Conservation (phyloP, 1,140 invertebrate species). For the Drosophila burlai region DNA sequence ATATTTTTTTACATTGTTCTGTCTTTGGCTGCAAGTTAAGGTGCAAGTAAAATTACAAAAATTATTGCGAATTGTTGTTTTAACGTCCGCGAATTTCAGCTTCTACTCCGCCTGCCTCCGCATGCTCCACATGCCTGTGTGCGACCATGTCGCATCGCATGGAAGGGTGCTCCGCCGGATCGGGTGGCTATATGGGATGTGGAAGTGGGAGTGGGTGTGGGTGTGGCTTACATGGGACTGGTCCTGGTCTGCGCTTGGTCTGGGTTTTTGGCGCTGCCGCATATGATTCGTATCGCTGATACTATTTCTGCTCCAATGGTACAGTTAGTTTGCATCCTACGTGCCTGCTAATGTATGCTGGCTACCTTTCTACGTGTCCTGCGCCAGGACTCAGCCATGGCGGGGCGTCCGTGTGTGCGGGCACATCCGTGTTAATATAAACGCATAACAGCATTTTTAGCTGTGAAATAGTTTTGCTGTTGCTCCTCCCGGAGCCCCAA, state of each 20-base stretch:
- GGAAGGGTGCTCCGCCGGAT: conserved; percentile 14
- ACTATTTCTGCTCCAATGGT: conserved; percentile 75
- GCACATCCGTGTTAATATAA: conserved; percentile 76
- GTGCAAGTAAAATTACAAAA: not conserved
- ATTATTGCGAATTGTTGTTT: too few species aligned
- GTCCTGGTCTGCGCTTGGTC: conserved; percentile 32
- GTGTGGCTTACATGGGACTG: not conserved
- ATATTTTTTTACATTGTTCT: not conserved
- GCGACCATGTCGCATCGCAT: conserved; percentile 21
- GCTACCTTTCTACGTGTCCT: conserved; percentile 44
- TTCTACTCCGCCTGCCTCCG: conserved; percentile 15
- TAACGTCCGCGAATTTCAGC: not conserved
- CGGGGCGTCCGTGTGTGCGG: conserved; percentile 14
- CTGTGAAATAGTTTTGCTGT: conserved; percentile 77
- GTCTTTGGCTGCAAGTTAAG: too few species aligned
- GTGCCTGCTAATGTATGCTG: conserved; percentile 75
- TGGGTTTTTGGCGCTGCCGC: conserved; percentile 63
- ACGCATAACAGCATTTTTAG: conserved; percentile 80
- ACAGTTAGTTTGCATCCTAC: conserved; percentile 79
- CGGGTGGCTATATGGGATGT: conserved; percentile 17
- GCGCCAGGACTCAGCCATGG: conserved; percentile 13
- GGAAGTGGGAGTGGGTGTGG: not conserved
- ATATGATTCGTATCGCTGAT: conserved; percentile 81
- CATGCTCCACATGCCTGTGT: conserved; percentile 16
- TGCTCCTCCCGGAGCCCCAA: conserved; percentile 29